These are phyloP conservation scores for Chelonus formosanus DNA, from an alignment of 2,888 invertebrate genomes.

Conservation along the genomic window DNA sequence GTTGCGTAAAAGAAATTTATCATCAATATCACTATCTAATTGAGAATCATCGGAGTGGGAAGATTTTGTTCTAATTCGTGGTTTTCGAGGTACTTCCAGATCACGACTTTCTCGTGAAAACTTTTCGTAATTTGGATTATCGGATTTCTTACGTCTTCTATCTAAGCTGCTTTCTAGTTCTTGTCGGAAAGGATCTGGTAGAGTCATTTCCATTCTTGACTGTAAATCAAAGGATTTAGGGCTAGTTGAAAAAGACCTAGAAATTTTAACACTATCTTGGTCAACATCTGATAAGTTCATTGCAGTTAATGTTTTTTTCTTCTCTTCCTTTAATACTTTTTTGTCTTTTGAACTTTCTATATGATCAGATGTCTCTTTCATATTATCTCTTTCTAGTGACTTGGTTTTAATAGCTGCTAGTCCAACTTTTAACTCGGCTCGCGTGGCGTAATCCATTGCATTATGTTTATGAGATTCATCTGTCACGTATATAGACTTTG, in stretches of 20 bases:
- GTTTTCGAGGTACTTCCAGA: constrained; percentile 10
- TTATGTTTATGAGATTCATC: constrained; percentile 38
- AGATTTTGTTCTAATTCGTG: constrained; percentile 36
- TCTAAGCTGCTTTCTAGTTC: constrained; percentile 48
- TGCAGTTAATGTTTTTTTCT: constrained; percentile 21
- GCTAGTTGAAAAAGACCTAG: constrained; percentile 46
- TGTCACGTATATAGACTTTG: constrained; percentile 30
- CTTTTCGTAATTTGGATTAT: constrained; percentile 23
- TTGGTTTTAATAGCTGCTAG: constrained; percentile 38
- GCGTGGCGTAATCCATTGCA: constrained; percentile 31
- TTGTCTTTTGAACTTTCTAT: constrained; percentile 10
- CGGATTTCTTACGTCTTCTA: constrained; percentile 37
- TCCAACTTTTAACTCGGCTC: constrained; percentile 37
- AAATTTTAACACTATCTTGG: constrained; percentile 29
- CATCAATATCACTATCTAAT: constrained; percentile 39
- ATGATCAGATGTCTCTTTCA: not conserved
- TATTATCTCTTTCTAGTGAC: constrained; percentile 40
- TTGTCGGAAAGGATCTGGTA: constrained; percentile 52
- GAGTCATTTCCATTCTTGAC: constrained; percentile 40
- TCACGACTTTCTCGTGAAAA: constrained; percentile 11
- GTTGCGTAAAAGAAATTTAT: constrained; percentile 21
- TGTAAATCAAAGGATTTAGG: constrained; percentile 43
- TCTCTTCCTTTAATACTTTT: constrained; percentile 9
- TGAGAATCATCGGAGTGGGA: constrained; percentile 42
- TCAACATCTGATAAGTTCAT: constrained; percentile 6